Percentiles rank a stretch among this genome's conserved stretches.
Conservation (phyloP, 1,140 invertebrate genomes). For the Heterodera carotae region DNA sequence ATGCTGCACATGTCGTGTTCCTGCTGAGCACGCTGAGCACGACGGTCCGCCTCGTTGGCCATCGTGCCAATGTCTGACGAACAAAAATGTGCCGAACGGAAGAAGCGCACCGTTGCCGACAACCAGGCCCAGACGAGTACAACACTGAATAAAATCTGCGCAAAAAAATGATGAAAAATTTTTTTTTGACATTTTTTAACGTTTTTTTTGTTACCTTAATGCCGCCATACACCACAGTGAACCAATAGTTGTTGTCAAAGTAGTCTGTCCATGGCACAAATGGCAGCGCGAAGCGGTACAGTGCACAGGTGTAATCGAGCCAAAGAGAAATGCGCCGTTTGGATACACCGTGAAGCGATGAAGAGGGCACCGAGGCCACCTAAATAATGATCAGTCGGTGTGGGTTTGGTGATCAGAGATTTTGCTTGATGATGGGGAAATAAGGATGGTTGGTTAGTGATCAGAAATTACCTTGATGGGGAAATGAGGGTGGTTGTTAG, state of each 20-base stretch:
- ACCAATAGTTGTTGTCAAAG: slow-evolving; percentile 25
- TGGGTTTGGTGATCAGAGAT: no score
- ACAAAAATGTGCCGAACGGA: slow-evolving; percentile 35
- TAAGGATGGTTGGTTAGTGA: no score
- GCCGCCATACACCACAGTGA: slow-evolving; percentile 33
- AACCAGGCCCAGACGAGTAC: slow-evolving; percentile 38
- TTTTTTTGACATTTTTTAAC: no score
- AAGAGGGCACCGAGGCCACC: background rate
- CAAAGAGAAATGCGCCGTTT: slow-evolving; percentile 43
- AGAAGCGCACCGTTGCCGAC: slow-evolving; percentile 34
- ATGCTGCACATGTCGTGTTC: slow-evolving; percentile 41
- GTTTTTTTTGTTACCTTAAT: slow-evolving; percentile 41
- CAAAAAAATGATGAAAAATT: background rate
- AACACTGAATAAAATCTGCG: slow-evolving; percentile 34
- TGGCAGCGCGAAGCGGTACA: slow-evolving; percentile 37
- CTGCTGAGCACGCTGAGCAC: no score
- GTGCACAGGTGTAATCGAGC: slow-evolving; percentile 35
- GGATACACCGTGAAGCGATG: background rate
- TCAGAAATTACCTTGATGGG: no score
- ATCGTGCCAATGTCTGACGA: slow-evolving; percentile 36
- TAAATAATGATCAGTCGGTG: no score
- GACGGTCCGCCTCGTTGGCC: slow-evolving; percentile 25
- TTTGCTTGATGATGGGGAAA: no score
- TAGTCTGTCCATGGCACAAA: slow-evolving; percentile 38
- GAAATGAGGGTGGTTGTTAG: no score